These are phyloP conservation scores for Aldrovandia affinis DNA, from an alignment of 2,797 vertebrate genomes.

Conservation along the genomic window DNA sequence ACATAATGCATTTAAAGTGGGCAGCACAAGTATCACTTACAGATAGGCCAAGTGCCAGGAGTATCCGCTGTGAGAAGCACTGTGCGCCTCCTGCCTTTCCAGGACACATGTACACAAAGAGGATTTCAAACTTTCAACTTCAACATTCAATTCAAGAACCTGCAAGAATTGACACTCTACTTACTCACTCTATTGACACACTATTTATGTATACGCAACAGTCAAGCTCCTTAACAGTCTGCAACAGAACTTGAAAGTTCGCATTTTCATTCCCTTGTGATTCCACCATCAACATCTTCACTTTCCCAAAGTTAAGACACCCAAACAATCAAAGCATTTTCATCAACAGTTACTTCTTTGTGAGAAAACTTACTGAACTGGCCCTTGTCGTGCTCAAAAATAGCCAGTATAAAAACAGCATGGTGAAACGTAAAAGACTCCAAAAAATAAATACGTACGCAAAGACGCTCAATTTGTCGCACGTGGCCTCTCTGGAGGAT, in stretches of 20 bases:
- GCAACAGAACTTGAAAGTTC: not conserved
- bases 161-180: not conserved
- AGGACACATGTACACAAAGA: not conserved
- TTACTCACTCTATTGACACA: too few species aligned
- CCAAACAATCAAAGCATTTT: not conserved
- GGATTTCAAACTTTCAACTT: not conserved
- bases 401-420: not conserved
- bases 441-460: constrained; percentile 1
- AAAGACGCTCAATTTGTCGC: not conserved
- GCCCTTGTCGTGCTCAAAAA: not conserved
- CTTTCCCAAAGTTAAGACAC: not conserved
- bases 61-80: not conserved
- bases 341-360: not conserved
- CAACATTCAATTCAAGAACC: not conserved
- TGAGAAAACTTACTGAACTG: not conserved
- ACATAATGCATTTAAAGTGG: not conserved
- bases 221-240: not conserved
- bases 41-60: not conserved
- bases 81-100: not conserved
- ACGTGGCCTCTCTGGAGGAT: not conserved
- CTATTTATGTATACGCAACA: not conserved
- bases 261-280: not conserved
- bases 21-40: not conserved
- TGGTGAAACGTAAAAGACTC: not conserved
- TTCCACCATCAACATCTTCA: not conserved